Conservation (phyloP, 1,140 invertebrate genomes). For the Psix sp. region DNA sequence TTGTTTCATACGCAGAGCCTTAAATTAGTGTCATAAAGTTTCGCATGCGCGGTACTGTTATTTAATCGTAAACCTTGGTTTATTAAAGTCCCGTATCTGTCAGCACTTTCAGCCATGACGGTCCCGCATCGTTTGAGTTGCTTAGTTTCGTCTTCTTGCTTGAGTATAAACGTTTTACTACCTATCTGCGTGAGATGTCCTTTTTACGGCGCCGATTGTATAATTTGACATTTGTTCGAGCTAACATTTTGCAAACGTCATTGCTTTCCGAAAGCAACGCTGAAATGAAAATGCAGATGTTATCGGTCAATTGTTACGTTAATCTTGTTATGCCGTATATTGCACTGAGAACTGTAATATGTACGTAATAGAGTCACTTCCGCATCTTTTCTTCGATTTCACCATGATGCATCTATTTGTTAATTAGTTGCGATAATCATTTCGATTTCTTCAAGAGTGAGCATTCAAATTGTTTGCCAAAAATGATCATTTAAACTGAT, state of each 20-base stretch:
- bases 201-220: not conserved
- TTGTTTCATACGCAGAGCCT: conserved; percentile 14
- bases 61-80: conserved; percentile 60
- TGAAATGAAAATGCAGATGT: conserved; percentile 28
- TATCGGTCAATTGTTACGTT: conserved; percentile 40
- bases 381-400: conserved; percentile 35
- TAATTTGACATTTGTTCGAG: not conserved
- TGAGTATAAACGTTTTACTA: too few species aligned
- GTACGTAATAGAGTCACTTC: conserved; percentile 28
- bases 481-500: too few species aligned
- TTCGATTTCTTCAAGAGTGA: conserved; percentile 2
- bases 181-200: conserved; percentile 10
- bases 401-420: conserved; percentile 27
- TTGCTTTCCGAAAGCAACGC: conserved; percentile 39
- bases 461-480: too few species aligned
- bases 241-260: conserved; percentile 19
- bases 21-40: conserved; percentile 35
- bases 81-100: conserved; percentile 50
- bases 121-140: conserved; percentile 59
- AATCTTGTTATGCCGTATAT: conserved; percentile 15
- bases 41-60: conserved; percentile 51
- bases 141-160: conserved; percentile 37
- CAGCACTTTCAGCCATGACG: conserved; percentile 60
- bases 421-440: conserved; percentile 14
- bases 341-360: conserved; percentile 43